Evolutionary conservation across 2,888 invertebrate genomes (phyloP), one percentile per base, ranked within the genome.

Genomic region (Athalia circularis): DNA sequence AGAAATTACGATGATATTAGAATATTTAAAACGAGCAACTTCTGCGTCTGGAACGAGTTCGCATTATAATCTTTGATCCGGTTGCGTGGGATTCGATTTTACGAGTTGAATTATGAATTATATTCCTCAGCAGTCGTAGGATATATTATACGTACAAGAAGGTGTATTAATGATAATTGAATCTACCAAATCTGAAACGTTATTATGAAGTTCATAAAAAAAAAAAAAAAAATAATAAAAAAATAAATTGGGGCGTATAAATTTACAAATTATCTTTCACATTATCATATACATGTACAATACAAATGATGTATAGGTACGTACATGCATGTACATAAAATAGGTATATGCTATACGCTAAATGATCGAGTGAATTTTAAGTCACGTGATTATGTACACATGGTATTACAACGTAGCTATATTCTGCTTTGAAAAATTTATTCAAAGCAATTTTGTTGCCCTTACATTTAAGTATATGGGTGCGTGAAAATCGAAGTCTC

Each of bases 41-140:
- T 29, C 29, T 29, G 29, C 29, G 29, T 29, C 47, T 59, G 57
- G 45, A 59, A 72, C 59, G 59, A 72, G 13, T 72, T 59, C 13
- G 72, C 57, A 59, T 59, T n/a, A n/a, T 15, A 54, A 54, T 54
- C 45, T 13, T 9, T 72, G 59, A 72, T 72, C 72, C 72, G 72
- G 72, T 15, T 72, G 59, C 72, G 72, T 72, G 59, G 72, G 72
- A 59, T 72, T 57, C 4, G 45, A 72, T 57, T 59, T 45, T 47
- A 72, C 47, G 13, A 57, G 13, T 9, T 13, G 57, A 8, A 72
- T 72, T 72, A 72, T 59, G 15, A 29, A 29, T 29, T 29, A 29
- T 29, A 29, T 29, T 29, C 29, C 29, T 29, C 54, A 9, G 54
- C 11, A 3, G 11, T 11, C 54, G 54, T 11, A 54, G 9, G 9